A percentile compares a stretch with the other conserved stretches of the same genome.
These are phyloP conservation scores for Ceratotherium simum DNA, from an alignment of 2,113 vertebrate species.

Conservation along the genomic window DNA sequence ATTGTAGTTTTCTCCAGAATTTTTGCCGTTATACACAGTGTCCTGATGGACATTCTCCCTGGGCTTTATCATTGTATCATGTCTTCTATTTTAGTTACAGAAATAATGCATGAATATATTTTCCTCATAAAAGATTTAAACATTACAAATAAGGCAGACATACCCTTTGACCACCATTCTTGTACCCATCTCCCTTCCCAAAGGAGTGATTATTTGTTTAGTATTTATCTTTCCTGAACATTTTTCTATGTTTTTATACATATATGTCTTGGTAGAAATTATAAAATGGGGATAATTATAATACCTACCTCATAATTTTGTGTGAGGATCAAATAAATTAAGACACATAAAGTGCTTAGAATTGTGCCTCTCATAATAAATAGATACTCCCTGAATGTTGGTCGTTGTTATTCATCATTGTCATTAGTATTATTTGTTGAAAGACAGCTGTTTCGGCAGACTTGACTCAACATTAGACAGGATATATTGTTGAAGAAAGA, in stretches of 20 bases:
- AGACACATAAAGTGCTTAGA: constrained; percentile 22
- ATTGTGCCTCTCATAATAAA: constrained; percentile 49
- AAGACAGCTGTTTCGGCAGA: constrained; percentile 15
- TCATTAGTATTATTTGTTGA: constrained; percentile 16
- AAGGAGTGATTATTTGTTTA: neutral
- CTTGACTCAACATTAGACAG: neutral
- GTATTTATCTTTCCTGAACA: neutral
- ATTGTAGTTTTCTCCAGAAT: neutral
- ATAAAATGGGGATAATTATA: constrained; percentile 17
- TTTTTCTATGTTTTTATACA: constrained; percentile 30
- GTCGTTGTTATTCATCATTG: neutral
- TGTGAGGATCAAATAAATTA: constrained; percentile 29
- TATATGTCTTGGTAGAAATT: constrained; percentile 24
- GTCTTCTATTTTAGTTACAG: constrained; percentile 14
- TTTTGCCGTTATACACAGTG: constrained; percentile 22
- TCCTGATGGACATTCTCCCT: neutral
- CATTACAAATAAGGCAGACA: neutral
- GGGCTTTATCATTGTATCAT: neutral
- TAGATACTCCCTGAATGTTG: neutral
- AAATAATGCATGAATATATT: neutral
- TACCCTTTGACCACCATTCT: neutral
- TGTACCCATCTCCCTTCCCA: neutral
- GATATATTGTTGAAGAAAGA: constrained; percentile 26
- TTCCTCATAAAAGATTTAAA: constrained; percentile 33
- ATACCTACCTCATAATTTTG: constrained; percentile 70